phyloP scores from a whole-genome alignment of 1,140 invertebrate genomes.

The Anoplophora glabripennis region DNA sequence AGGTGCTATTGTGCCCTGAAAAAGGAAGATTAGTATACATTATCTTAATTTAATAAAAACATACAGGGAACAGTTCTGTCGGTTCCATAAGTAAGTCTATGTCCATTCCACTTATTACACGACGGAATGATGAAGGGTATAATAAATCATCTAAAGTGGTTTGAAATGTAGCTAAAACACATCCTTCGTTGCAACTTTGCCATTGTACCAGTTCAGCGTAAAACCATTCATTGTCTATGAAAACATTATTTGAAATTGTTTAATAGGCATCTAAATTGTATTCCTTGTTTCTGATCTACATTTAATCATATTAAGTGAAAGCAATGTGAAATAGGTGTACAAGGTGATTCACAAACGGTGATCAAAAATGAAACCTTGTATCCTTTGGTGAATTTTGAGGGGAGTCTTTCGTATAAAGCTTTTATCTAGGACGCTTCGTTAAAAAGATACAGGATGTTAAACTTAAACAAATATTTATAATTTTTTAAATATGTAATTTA shows the following conservation, averaged over 20 bases:
- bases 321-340: slow-evolving; percentile 14
- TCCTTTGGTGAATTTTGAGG: no score
- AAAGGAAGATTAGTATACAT: slow-evolving; percentile 17
- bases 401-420: no score
- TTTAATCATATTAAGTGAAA: slow-evolving; percentile 16
- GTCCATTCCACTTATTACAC: slow-evolving; percentile 53
- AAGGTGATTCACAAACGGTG: no score
- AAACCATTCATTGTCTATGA: slow-evolving; percentile 55
- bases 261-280: neutral
- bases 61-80: slow-evolving; percentile 62
- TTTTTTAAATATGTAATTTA: no score
- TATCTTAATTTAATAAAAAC: slow-evolving; percentile 8
- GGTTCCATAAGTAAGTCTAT: slow-evolving; percentile 67
- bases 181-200: slow-evolving; percentile 50
- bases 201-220: slow-evolving; percentile 65
- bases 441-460: no score
- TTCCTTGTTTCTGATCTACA: neutral
- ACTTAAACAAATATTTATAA: no score
- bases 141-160: slow-evolving; percentile 61
- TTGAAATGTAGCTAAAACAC: slow-evolving; percentile 61
- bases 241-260: neutral
- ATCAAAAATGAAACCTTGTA: no score
- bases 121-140: slow-evolving; percentile 53
- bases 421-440: no score
- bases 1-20: slow-evolving; percentile 58